Conservation (phyloP, 2,113 vertebrate species). For the Clarias magur region DNA sequence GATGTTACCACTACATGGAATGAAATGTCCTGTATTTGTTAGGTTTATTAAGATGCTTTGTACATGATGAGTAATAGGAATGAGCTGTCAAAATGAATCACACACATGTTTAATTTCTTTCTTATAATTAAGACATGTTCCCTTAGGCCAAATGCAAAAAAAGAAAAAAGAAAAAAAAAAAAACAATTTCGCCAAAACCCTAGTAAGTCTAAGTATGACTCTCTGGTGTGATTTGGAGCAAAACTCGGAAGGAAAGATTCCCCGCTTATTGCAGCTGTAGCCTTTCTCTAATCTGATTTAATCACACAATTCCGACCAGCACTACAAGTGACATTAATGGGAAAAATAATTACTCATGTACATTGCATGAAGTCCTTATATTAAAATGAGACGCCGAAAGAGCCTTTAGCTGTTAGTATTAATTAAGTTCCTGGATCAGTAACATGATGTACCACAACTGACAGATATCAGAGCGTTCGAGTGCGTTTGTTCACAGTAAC, state of each 20-base stretch:
- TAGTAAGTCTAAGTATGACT: background rate
- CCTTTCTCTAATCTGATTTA: conserved; percentile 63
- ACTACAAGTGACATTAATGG: conserved; percentile 62
- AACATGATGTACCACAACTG: conserved; percentile 54
- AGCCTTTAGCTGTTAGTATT: conserved; percentile 59
- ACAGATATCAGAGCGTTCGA: conserved; percentile 54
- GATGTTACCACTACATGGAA: background rate
- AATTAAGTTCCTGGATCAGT: conserved; percentile 55
- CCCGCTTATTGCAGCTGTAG: conserved; percentile 63
- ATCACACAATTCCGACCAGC: conserved; percentile 66
- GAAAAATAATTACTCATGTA: conserved; percentile 63
- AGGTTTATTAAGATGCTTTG: no score
- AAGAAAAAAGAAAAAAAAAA: background rate
- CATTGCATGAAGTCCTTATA: conserved; percentile 38
- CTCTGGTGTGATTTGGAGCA: conserved; percentile 37
- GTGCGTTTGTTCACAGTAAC: conserved; percentile 49
- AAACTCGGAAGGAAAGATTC: conserved; percentile 47
- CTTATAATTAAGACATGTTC: conserved; percentile 68
- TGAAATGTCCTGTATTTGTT: no score
- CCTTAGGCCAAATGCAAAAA: conserved; percentile 63
- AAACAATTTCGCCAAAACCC: conserved; percentile 40
- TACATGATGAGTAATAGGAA: no score
- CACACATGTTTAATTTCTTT: conserved; percentile 47
- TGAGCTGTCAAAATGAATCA: conserved; percentile 59
- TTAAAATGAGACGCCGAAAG: conserved; percentile 60